A percentile compares a stretch with the other conserved stretches of the same genome.
These are phyloP conservation scores for Notamacropus eugenii DNA, from an alignment of 2,797 vertebrate species.

Conservation along the genomic window DNA sequence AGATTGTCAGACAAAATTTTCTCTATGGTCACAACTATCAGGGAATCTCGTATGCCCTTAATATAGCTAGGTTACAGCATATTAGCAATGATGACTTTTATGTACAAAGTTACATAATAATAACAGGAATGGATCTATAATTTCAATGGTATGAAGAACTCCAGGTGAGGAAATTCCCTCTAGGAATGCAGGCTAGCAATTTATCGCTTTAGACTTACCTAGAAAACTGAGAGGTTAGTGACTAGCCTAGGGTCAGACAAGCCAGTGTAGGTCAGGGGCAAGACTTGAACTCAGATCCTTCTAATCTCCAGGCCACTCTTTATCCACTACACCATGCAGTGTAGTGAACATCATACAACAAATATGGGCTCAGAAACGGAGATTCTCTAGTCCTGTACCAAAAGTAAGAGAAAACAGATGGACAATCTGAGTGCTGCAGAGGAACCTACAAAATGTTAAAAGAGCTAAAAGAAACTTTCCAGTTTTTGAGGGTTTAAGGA, in stretches of 20 bases:
- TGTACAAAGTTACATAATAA: neutral
- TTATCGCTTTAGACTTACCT: neutral
- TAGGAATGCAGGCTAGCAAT: neutral
- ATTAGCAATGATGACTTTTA: neutral
- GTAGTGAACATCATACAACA: neutral
- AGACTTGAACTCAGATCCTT: neutral
- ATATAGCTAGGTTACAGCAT: neutral
- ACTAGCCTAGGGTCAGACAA: neutral
- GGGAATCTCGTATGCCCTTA: neutral
- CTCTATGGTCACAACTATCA: neutral
- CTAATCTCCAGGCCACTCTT: neutral
- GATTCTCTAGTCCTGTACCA: neutral
- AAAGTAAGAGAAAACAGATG: neutral
- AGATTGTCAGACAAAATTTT: neutral
- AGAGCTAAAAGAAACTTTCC: neutral
- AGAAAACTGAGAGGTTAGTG: neutral
- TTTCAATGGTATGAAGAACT: neutral
- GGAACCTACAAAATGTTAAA: neutral
- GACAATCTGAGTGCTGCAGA: neutral
- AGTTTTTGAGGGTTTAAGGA: neutral
- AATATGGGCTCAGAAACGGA: neutral
- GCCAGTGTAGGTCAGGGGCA: neutral
- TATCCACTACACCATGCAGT: neutral
- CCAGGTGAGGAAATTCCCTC: neutral
- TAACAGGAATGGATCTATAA: neutral